Conservation (phyloP, 2,888 invertebrate species). For the Latheticus oryzae region DNA sequence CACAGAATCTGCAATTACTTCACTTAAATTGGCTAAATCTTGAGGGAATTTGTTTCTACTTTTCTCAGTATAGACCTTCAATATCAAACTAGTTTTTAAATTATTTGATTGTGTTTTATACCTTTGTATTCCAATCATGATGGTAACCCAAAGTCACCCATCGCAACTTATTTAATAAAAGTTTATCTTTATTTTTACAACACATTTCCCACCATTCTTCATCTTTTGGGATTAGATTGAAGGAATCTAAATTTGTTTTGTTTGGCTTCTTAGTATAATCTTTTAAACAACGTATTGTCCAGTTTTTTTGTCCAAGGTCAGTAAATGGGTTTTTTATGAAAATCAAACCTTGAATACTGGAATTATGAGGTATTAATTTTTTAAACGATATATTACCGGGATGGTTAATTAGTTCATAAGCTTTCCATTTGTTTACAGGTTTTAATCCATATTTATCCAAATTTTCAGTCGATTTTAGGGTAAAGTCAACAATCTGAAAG, state of each 20-base stretch:
- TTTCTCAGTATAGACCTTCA: conserved; percentile 77
- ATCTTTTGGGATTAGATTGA: conserved; percentile 60
- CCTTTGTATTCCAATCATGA: conserved; percentile 97
- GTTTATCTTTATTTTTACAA: conserved; percentile 58
- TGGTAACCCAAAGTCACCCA: conserved; percentile 98
- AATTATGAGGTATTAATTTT: conserved; percentile 3
- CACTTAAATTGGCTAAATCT: conserved; percentile 76
- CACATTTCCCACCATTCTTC: conserved; percentile 77
- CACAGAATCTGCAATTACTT: conserved; percentile 72
- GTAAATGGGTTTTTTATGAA: conserved; percentile 89
- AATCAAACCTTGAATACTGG: conserved; percentile 75
- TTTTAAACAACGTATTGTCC: conserved; percentile 82
- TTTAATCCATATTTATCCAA: conserved; percentile 65
- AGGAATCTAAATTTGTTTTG: conserved; percentile 75
- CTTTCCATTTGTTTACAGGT: conserved; percentile 71
- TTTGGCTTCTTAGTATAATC: conserved; percentile 82
- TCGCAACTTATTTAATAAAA: conserved; percentile 73
- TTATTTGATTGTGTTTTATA: conserved; percentile 62
- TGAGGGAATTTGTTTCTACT: conserved; percentile 77
- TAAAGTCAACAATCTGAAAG: conserved; percentile 60
- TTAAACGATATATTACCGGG: conserved; percentile 67
- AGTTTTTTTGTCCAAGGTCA: conserved; percentile 80
- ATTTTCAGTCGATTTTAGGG: conserved; percentile 27
- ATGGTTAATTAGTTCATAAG: conserved; percentile 71
- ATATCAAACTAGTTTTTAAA: conserved; percentile 13